Evolutionary conservation across 37 sponge, comb jelly and placozoan species (phyloP).

Genomic region (Mnemiopsis leidyi): DNA sequence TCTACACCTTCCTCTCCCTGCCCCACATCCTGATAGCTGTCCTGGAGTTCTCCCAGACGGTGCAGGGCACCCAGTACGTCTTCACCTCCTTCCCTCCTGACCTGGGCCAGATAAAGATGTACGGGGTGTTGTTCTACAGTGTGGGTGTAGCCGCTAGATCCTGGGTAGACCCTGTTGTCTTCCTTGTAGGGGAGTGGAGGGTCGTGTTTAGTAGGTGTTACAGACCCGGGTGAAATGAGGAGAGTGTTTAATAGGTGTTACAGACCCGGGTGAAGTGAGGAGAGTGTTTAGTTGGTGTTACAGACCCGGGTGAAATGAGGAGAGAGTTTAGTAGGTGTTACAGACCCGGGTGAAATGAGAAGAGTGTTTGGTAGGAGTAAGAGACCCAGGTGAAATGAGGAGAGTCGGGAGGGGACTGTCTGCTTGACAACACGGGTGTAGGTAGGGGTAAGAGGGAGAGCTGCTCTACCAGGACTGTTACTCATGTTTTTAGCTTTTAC

Average conservation of each 20-base stretch:
- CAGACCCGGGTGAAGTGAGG: not conserved
- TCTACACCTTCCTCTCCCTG: not conserved
- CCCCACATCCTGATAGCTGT: not conserved
- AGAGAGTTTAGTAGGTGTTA: not conserved
- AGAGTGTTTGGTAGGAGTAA: too few relatives aligned
- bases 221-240: not conserved
- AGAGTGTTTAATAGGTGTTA: not conserved
- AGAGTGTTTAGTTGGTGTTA: not conserved
- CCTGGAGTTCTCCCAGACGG: not conserved
- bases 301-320: not conserved
- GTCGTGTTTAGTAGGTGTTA: not conserved
- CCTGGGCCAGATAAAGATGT: not conserved
- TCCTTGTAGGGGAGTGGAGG: not conserved
- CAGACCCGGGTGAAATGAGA: not conserved
- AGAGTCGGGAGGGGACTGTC: too few relatives aligned
- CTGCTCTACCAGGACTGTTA: too few relatives aligned
- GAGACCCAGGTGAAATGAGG: too few relatives aligned
- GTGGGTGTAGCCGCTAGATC: not conserved
- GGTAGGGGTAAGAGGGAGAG: too few relatives aligned
- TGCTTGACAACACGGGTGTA: too few relatives aligned
- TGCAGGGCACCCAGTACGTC: not conserved
- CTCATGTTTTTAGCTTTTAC: too few relatives aligned
- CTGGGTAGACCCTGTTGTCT: not conserved
- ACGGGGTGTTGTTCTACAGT: not conserved
- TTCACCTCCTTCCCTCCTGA: constrained; percentile 2